A percentile compares a stretch with the other conserved stretches of the same genome.
Evolutionary conservation across 1,140 invertebrate genomes (phyloP).

Genomic region (Carposina sasakii): DNA sequence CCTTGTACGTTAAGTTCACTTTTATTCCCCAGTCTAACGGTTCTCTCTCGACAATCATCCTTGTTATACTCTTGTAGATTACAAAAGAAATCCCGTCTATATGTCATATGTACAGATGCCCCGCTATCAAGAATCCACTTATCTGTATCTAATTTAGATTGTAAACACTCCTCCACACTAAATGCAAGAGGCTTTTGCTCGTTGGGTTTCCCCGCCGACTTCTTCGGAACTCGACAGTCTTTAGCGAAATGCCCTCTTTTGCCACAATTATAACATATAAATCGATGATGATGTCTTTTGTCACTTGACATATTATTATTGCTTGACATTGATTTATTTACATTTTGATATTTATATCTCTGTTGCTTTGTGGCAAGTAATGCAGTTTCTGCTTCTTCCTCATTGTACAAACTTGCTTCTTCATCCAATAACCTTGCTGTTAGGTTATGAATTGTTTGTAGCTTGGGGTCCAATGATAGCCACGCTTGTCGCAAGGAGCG

Average conservation of each 20-base stretch:
- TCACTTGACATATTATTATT: background rate
- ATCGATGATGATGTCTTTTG: background rate
- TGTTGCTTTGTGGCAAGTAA: too few relatives aligned
- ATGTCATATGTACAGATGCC: conserved; percentile 39
- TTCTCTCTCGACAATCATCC: conserved; percentile 18
- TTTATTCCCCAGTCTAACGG: conserved; percentile 28
- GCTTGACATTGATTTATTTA: background rate
- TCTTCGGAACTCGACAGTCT: conserved; percentile 22
- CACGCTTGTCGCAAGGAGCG: conserved; percentile 36
- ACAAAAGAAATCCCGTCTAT: conserved; percentile 25
- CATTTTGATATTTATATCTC: too few relatives aligned
- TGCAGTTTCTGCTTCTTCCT: conserved; percentile 22
- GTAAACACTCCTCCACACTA: conserved; percentile 19
- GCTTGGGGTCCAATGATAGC: conserved; percentile 32
- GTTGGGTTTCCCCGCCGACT: conserved; percentile 19
- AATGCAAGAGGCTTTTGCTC: conserved; percentile 21
- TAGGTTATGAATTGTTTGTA: conserved; percentile 37
- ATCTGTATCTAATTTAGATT: conserved; percentile 18
- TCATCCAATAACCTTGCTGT: conserved; percentile 33
- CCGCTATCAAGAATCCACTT: conserved; percentile 47
- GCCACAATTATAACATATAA: conserved; percentile 26
- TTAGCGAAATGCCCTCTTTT: conserved; percentile 23
- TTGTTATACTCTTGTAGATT: conserved; percentile 23
- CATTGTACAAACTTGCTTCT: conserved; percentile 22
- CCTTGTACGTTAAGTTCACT: conserved; percentile 19